Base-by-base conservation (phyloP, 2,113 vertebrate species). In the Calyptommatus sinebrachiatus region DNA sequence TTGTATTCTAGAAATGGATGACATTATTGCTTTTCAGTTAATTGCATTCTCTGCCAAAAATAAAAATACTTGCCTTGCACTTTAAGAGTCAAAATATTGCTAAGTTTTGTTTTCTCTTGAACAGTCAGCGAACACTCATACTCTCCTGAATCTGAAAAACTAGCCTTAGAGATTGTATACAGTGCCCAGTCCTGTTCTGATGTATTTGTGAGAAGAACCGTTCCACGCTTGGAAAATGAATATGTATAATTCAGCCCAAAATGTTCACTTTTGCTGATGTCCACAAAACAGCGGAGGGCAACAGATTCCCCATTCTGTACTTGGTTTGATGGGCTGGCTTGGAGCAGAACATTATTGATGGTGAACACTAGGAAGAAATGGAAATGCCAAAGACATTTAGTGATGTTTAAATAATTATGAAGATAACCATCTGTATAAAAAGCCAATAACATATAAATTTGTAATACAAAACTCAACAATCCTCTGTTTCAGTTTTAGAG, bases 71-170 rank as follows among this genome's bases (percentile, higher is more conserved):
- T 90, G 95, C 95, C 94, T 69, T 28, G 31, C 12, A 96, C 90
- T 46, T 8, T 28, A 53, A 96, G 60, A 1, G 53, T 14, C 10
- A 89, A 0, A 5, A 83, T 20, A 0, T 0, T 0, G 0, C 93
- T 92, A 5, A n/a, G 78, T 48, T 84, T 84, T 50, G 5, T 2
- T 79, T 94, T 95, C 60, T 60, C 70, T 1, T 46, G 83, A 67
- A 91, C 91, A 46, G 70, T 45, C 83, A 95, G 92, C 0, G 76
- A 85, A 68, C 95, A 96, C 20, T 89, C 83, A 78, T 95, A 96
- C 0, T 35, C 79, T 72, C 95, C 95, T 1, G 93, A 86, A 22
- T 94, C 41, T 35, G 87, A 88, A 70, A 92, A 90, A 72, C 82
- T 92, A 71, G 88, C 91, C 20, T 65, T 2, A 6, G 86, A 20